phyloP scores from a whole-genome alignment of 2,888 invertebrate genomes.

The Netelia inedita region DNA sequence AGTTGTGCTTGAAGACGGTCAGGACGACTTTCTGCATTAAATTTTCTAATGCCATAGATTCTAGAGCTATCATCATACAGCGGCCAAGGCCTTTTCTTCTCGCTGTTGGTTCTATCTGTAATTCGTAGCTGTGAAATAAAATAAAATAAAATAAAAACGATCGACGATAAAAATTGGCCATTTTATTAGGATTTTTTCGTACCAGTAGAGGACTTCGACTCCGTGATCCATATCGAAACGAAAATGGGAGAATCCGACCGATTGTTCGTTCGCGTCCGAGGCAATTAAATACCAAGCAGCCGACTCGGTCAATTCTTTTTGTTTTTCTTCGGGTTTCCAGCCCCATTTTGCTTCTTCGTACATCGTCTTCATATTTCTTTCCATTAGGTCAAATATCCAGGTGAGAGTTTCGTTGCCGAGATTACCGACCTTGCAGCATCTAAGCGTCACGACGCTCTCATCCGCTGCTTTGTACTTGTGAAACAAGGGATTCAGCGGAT shows the following conservation, averaged over 20 bases:
- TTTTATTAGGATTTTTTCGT: constrained; percentile 35
- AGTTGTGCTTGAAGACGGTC: constrained; percentile 93
- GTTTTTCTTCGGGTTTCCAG: constrained; percentile 89
- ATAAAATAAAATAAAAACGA: constrained; percentile 23
- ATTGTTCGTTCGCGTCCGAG: constrained; percentile 81
- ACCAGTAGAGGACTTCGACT: constrained; percentile 91
- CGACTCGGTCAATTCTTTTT: constrained; percentile 88
- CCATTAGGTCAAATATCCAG: constrained; percentile 92
- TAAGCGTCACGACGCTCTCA: constrained; percentile 88
- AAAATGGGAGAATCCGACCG: constrained; percentile 91
- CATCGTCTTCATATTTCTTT: constrained; percentile 92
- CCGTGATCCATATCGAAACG: constrained; percentile 91
- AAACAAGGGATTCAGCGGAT: constrained; percentile 88
- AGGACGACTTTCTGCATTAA: constrained; percentile 93
- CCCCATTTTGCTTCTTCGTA: constrained; percentile 88
- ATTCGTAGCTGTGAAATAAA: constrained; percentile 90
- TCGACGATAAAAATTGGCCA: not conserved
- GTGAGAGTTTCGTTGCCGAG: constrained; percentile 87
- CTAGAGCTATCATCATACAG: constrained; percentile 92
- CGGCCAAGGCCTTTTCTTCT: constrained; percentile 93
- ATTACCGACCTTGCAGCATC: constrained; percentile 87
- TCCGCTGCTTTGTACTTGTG: constrained; percentile 87
- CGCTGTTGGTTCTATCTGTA: constrained; percentile 91
- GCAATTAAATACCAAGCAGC: constrained; percentile 89
- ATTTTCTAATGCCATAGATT: constrained; percentile 90